Conservation (phyloP, 2,888 invertebrate species). For the Podabrus alpinus region DNA sequence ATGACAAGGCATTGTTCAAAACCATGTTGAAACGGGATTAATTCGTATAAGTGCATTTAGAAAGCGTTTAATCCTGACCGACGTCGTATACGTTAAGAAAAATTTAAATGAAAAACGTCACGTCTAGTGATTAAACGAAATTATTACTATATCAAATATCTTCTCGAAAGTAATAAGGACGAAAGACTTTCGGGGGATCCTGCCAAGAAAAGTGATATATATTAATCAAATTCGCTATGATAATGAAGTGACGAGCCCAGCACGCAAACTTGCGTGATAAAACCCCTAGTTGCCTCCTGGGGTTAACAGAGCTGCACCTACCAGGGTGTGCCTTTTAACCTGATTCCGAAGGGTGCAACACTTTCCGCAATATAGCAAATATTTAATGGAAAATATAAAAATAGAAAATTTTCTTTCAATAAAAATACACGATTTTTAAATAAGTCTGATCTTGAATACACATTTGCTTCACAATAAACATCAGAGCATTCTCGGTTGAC, state of each 20-base stretch:
- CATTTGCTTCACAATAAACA: neutral
- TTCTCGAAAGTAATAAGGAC: neutral
- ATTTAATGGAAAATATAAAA: neutral
- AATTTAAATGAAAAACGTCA: neutral
- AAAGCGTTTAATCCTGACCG: neutral
- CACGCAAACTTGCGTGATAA: constrained; percentile 44
- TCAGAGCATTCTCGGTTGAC: neutral
- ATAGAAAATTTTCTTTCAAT: neutral
- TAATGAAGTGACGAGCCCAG: constrained; percentile 28
- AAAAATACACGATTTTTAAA: neutral
- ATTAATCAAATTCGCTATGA: constrained; percentile 33
- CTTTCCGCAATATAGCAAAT: constrained; percentile 14
- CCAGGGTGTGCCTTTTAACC: constrained; percentile 55
- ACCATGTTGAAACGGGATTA: neutral
- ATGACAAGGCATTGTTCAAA: neutral
- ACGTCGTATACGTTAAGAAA: neutral
- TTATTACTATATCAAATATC: neutral
- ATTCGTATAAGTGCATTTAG: neutral
- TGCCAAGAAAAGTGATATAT: constrained; percentile 26
- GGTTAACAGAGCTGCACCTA: constrained; percentile 45
- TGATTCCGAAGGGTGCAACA: constrained; percentile 16
- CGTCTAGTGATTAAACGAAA: neutral
- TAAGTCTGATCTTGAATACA: neutral
- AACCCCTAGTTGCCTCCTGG: constrained; percentile 41
- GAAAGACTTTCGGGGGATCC: neutral